These are phyloP conservation scores for Engraulis encrasicolus DNA, from an alignment of 2,113 vertebrate genomes.

Conservation along the genomic window DNA sequence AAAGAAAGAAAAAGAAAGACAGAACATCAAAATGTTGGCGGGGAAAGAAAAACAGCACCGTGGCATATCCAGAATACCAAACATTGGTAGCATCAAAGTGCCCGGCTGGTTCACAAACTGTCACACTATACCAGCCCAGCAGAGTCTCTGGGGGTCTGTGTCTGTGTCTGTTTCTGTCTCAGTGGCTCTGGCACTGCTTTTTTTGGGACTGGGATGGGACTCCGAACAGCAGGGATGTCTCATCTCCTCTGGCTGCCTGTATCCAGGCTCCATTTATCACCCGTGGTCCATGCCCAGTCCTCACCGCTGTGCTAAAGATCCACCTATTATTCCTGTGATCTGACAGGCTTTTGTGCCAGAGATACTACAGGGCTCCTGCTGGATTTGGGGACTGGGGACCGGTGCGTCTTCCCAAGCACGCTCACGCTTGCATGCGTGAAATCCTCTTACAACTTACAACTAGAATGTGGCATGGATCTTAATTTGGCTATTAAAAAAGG, in stretches of 20 bases:
- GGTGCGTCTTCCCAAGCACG: not conserved
- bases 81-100: not conserved
- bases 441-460: too few relatives aligned
- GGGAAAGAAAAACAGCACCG: not conserved
- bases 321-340: not conserved
- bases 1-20: not conserved
- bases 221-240: not conserved
- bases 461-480: too few relatives aligned
- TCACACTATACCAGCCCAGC: too few relatives aligned
- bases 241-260: not conserved
- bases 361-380: not conserved
- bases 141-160: not conserved
- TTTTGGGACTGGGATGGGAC: not conserved
- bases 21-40: not conserved
- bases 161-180: too few relatives aligned
- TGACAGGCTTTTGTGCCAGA: not conserved
- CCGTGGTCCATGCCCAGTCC: not conserved
- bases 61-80: not conserved
- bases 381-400: not conserved
- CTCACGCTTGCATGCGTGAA: too few relatives aligned
- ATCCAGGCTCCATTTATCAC: not conserved
- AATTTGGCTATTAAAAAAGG: too few relatives aligned
- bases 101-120: not conserved
- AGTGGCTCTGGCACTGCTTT: not conserved
- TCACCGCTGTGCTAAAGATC: not conserved